Evolutionary conservation across 2,888 invertebrate species (phyloP).

Genomic region (Sepiola atlantica): DNA sequence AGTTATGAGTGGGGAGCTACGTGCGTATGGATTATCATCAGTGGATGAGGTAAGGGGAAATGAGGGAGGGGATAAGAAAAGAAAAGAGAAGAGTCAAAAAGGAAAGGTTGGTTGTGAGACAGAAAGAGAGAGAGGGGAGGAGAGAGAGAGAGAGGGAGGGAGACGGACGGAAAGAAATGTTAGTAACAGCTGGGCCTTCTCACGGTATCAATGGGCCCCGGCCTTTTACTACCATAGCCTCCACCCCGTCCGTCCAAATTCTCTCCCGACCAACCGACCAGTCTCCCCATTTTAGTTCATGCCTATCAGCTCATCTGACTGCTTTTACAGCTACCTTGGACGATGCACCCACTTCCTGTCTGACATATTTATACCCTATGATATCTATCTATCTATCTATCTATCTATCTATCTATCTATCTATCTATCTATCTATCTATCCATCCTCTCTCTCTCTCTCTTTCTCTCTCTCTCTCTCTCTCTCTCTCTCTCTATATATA

Average conservation of each 20-base stretch:
- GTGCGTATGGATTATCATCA: conserved; percentile 32
- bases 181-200: conserved; percentile 32
- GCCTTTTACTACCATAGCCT: background rate
- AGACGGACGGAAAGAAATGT: background rate
- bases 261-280: background rate
- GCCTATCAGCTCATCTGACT: background rate
- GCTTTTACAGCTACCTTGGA: background rate
- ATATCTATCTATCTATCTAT: background rate
- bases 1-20: background rate
- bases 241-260: background rate
- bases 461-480: background rate
- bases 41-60: no score
- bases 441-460: background rate
- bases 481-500: background rate
- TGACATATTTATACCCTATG: background rate
- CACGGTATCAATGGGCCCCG: background rate
- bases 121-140: background rate
- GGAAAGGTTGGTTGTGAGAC: background rate
- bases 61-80: background rate
- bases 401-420: background rate
- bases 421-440: background rate
- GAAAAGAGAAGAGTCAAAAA: background rate
- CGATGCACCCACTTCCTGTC: background rate
- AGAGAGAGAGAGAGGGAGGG: no score
- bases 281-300: background rate